Evolutionary conservation across 2,888 invertebrate genomes (phyloP).

Genomic region (Apamea monoglypha): DNA sequence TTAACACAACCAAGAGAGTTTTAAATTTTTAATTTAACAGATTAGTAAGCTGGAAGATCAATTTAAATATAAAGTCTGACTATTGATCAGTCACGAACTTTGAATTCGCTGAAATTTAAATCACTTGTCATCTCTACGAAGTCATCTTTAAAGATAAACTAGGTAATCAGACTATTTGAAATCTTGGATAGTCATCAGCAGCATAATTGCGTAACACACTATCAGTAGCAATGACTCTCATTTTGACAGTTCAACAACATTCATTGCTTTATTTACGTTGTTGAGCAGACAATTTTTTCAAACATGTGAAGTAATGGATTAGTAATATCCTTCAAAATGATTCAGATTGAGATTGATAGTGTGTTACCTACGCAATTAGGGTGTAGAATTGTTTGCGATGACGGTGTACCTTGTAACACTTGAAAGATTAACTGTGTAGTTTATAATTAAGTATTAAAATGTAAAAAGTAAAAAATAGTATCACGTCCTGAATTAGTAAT

Average conservation of each 20-base stretch:
- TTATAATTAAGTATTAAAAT: not conserved
- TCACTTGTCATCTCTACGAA: slow-evolving; percentile 37
- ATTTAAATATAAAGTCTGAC: slow-evolving; percentile 36
- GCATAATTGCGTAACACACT: too few species aligned
- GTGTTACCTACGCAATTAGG: too few species aligned
- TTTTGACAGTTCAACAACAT: too few species aligned
- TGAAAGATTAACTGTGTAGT: not conserved
- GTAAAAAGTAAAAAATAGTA: not conserved
- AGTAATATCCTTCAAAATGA: too few species aligned
- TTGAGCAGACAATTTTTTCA: too few species aligned
- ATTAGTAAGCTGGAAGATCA: slow-evolving; percentile 48
- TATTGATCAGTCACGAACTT: slow-evolving; percentile 53
- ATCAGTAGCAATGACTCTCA: too few species aligned
- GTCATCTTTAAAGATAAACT: slow-evolving; percentile 48
- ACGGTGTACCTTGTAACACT: too few species aligned
- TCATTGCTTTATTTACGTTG: too few species aligned
- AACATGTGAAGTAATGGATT: too few species aligned
- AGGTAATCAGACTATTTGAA: slow-evolving; percentile 32
- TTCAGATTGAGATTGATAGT: too few species aligned
- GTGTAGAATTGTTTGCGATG: too few species aligned
- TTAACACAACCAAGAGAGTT: slow-evolving; percentile 15
- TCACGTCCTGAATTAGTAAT: not conserved
- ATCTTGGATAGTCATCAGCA: slow-evolving; percentile 23
- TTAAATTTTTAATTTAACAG: slow-evolving; percentile 32
- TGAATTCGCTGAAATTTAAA: slow-evolving; percentile 41